Percentiles rank a stretch among this genome's conserved stretches.
Conservation (phyloP, 2,797 vertebrate species). For the Rhinophrynus dorsalis region DNA sequence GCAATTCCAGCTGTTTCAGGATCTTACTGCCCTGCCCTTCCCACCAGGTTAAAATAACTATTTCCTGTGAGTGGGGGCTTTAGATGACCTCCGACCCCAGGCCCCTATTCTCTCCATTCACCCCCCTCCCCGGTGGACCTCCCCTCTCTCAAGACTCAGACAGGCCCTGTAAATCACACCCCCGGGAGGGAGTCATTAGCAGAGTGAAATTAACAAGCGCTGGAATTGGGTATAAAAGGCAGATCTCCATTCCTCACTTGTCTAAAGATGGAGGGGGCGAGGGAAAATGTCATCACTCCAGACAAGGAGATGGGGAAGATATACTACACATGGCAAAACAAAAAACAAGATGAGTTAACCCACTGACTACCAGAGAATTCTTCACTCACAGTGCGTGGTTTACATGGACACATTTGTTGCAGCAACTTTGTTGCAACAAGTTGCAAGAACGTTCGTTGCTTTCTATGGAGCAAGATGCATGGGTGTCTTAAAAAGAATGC, state of each 20-base stretch:
- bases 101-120: conserved; percentile 18
- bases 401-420: too few relatives aligned
- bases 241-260: conserved; percentile 25
- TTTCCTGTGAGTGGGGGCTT: conserved; percentile 77
- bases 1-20: conserved; percentile 30
- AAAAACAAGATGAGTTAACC: too few relatives aligned
- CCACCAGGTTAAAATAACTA: conserved; percentile 92
- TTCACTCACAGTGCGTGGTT: too few relatives aligned
- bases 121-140: conserved; percentile 27
- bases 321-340: too few relatives aligned
- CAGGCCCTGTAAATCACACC: conserved; percentile 59
- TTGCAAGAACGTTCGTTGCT: too few relatives aligned
- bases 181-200: conserved; percentile 46
- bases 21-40: conserved; percentile 77
- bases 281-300: not conserved
- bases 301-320: not conserved
- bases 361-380: too few relatives aligned
- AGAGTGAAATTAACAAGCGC: conserved; percentile 56
- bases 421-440: too few relatives aligned
- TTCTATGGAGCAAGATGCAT: too few relatives aligned
- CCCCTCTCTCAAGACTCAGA: conserved; percentile 42
- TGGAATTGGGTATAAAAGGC: conserved; percentile 56
- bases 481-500: too few relatives aligned
- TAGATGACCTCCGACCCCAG: conserved; percentile 69
- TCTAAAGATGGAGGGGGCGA: not conserved